Evolutionary conservation across 2,888 invertebrate species (phyloP).

Genomic region (Scrobipalpa costella): DNA sequence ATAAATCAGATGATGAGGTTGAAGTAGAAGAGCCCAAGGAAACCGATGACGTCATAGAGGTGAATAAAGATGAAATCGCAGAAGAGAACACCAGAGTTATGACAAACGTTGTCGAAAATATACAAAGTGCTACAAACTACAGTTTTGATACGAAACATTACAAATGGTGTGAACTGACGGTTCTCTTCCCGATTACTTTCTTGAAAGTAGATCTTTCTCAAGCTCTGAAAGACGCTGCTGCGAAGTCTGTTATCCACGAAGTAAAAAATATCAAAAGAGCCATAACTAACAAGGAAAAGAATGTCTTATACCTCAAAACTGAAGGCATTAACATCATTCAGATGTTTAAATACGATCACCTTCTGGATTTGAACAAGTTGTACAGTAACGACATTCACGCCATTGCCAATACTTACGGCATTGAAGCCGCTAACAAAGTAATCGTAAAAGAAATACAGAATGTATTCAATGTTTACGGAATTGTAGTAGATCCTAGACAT

Average conservation of each 20-base stretch:
- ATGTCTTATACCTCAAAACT: slow-evolving; percentile 88
- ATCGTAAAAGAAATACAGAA: slow-evolving; percentile 97
- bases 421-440: slow-evolving; percentile 96
- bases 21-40: slow-evolving; percentile 58
- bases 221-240: slow-evolving; percentile 85
- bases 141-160: slow-evolving; percentile 87
- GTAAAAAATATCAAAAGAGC: slow-evolving; percentile 91
- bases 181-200: slow-evolving; percentile 82
- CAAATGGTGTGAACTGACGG: slow-evolving; percentile 92
- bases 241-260: slow-evolving; percentile 88
- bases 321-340: slow-evolving; percentile 97
- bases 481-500: slow-evolving; percentile 96
- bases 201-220: slow-evolving; percentile 86
- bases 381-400: slow-evolving; percentile 97
- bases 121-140: slow-evolving; percentile 82
- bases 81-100: slow-evolving; percentile 57
- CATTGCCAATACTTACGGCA: slow-evolving; percentile 94
- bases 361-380: slow-evolving; percentile 89
- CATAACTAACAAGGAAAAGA: slow-evolving; percentile 87
- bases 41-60: slow-evolving; percentile 52
- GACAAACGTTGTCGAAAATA: slow-evolving; percentile 63
- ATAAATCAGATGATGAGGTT: slow-evolving; percentile 74
- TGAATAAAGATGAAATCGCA: slow-evolving; percentile 47
- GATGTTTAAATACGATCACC: slow-evolving; percentile 90
- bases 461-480: slow-evolving; percentile 98